phyloP scores from a whole-genome alignment of 2,113 vertebrate species.

The Sylvicapra grimmia region DNA sequence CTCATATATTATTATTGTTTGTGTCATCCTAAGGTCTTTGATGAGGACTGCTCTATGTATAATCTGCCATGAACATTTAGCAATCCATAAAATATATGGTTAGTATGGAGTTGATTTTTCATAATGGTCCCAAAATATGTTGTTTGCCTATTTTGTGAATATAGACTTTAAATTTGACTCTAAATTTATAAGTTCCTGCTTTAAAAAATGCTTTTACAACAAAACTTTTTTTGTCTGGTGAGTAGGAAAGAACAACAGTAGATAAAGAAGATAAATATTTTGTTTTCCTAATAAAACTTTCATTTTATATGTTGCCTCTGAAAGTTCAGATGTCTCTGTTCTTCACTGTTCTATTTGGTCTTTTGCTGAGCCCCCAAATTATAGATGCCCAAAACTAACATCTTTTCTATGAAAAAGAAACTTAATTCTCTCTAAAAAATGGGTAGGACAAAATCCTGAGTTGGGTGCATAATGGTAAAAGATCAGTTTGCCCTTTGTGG shows the following conservation, averaged over 20 bases:
- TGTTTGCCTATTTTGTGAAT: background rate
- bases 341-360: background rate
- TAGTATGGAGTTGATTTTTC: background rate
- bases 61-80: background rate
- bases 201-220: background rate
- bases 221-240: background rate
- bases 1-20: background rate
- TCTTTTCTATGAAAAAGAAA: background rate
- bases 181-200: background rate
- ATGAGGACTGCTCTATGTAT: background rate
- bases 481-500: background rate
- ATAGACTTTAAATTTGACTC: background rate
- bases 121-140: background rate
- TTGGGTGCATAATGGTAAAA: background rate
- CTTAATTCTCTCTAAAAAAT: background rate
- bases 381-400: background rate
- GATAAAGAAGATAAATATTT: background rate
- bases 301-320: background rate
- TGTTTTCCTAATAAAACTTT: background rate
- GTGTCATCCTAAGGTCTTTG: background rate
- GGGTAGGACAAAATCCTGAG: background rate
- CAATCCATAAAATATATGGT: background rate
- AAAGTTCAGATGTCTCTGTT: background rate
- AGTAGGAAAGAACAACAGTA: background rate
- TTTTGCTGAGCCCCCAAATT: background rate